Percentiles rank a stretch among this genome's conserved stretches.
These are phyloP conservation scores for Hylia prasina DNA, from an alignment of 2,113 vertebrate genomes.

Conservation along the genomic window DNA sequence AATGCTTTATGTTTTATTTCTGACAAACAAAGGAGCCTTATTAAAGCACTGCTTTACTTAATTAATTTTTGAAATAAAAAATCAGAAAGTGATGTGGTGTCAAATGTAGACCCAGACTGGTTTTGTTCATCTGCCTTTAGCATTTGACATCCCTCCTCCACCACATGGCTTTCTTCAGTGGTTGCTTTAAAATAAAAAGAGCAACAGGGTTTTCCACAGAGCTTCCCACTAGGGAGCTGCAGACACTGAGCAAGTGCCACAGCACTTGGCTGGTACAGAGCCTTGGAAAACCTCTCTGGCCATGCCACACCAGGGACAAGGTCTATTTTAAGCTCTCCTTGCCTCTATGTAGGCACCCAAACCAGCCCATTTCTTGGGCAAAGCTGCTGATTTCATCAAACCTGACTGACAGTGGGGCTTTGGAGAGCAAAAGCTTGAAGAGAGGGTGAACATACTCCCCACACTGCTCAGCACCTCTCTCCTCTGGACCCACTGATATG, in stretches of 20 bases:
- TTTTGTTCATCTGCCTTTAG: background rate
- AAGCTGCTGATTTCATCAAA: background rate
- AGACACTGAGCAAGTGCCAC: background rate
- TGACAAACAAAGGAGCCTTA: background rate
- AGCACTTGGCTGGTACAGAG: fast-evolving
- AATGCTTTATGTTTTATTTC: background rate
- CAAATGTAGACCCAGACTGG: background rate
- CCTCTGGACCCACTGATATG: background rate
- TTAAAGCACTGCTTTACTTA: background rate
- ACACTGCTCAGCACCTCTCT: fast-evolving
- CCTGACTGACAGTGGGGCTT: fast-evolving
- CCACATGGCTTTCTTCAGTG: background rate
- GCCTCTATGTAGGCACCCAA: background rate
- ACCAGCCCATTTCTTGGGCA: background rate
- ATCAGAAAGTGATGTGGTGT: background rate
- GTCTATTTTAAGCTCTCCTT: background rate
- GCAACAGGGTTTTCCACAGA: background rate
- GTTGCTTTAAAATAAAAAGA: background rate
- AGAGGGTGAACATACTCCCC: background rate
- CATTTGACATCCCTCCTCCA: background rate
- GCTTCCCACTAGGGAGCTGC: background rate
- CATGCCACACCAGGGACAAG: background rate
- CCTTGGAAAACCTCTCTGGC: background rate
- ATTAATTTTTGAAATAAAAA: background rate
- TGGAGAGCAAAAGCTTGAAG: background rate